These are phyloP conservation scores for Chlorodrepanis virens DNA, from an alignment of 2,113 vertebrate genomes.

Conservation along the genomic window DNA sequence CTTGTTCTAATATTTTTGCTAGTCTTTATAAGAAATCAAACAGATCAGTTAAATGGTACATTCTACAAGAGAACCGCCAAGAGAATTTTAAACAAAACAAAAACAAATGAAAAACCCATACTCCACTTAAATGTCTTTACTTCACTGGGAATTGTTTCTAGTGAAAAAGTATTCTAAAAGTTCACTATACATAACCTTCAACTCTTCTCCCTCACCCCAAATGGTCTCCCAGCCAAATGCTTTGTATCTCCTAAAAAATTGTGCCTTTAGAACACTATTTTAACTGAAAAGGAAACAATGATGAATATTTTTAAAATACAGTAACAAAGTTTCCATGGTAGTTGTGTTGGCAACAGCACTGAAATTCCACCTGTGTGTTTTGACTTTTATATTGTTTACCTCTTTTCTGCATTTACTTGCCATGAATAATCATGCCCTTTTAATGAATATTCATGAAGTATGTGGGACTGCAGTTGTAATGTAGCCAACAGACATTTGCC, in stretches of 20 bases:
- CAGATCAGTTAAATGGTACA: not conserved
- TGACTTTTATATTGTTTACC: not conserved
- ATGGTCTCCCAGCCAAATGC: not conserved
- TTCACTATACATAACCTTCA: not conserved
- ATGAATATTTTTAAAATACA: not conserved
- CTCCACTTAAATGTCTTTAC: not conserved
- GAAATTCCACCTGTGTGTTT: not conserved
- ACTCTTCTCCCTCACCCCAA: not conserved
- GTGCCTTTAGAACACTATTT: not conserved
- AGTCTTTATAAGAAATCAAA: not conserved
- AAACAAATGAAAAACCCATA: not conserved
- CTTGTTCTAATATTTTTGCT: not conserved
- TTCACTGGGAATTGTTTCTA: not conserved
- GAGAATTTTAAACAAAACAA: not conserved
- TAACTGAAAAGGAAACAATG: not conserved
- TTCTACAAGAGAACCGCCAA: not conserved
- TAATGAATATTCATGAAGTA: not conserved
- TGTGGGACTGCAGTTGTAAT: not conserved
- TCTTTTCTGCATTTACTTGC: not conserved
- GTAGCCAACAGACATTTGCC: not conserved
- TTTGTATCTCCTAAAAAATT: not conserved
- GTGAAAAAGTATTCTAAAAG: constrained; percentile 3
- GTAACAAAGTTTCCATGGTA: not conserved
- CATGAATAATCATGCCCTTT: not conserved
- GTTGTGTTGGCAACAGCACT: not conserved